A percentile compares a stretch with the other conserved stretches of the same genome.
Conservation (phyloP, 2,113 vertebrate genomes). For the Equus quagga region DNA sequence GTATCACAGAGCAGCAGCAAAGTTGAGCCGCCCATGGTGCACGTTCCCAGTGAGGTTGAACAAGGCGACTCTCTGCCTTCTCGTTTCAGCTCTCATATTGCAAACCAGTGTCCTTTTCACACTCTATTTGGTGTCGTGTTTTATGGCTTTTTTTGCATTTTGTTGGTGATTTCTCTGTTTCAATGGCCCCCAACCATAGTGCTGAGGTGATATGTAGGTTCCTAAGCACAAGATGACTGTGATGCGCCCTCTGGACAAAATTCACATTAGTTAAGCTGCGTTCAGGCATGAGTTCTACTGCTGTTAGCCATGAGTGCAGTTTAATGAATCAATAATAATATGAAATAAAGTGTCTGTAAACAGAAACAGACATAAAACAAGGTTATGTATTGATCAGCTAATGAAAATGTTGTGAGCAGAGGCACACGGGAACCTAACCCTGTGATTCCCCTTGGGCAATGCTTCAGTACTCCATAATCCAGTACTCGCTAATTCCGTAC, state of each 20-base stretch:
- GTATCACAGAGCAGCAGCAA: neutral
- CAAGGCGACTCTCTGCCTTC: neutral
- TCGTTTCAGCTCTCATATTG: neutral
- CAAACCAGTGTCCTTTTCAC: neutral
- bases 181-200: neutral
- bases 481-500: no score
- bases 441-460: neutral
- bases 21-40: neutral
- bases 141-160: neutral
- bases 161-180: neutral
- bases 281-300: neutral
- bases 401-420: neutral
- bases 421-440: neutral
- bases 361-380: neutral
- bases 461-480: neutral
- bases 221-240: neutral
- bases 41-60: neutral
- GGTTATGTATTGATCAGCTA: neutral
- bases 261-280: neutral
- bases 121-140: neutral
- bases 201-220: neutral
- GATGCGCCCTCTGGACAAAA: neutral
- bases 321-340: neutral
- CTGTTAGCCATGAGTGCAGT: neutral
- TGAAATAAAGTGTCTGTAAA: neutral